Base-by-base conservation (phyloP, 1,140 invertebrate species). In the Ditylenchus dipsaci region DNA sequence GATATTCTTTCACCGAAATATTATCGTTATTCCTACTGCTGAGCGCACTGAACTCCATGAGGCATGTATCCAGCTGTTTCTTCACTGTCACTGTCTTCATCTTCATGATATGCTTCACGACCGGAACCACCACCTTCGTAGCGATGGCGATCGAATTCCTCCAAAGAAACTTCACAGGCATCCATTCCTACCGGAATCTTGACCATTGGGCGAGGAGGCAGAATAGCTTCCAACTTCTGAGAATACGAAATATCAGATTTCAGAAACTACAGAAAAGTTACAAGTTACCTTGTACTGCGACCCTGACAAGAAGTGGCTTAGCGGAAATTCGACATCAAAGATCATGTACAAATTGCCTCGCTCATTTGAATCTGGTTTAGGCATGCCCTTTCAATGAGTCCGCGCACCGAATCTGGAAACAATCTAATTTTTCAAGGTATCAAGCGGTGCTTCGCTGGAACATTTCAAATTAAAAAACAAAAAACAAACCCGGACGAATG, bases 301-400 rank as follows among this genome's bases (percentile, higher is more conserved):
- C 72, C 89, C 87, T 70, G 86, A 84, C 19, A 86, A 86, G 84
- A 93, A 94, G 79, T 92, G 87, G 75, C 88, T 89, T 67, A 88
- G 85, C 38, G 93, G 93, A 82, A 95, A 94, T 62, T 87, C 87
- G 15, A 95, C 88, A 78, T 88, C 87, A 85, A 95, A 94, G 76
- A 89, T 88, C 63, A 95, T 88, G 78, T 91, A 91, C n/a, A 95
- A 84, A 82, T 91, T 89, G 47, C 93, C 93, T 78, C 89, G 90
- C 71, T 91, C 89, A 80, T 90, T 89, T 42, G 90, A 89, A 84
- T 90, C 89, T 77, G 89, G 83, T 17, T 83, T 76, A 9, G 88
- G 86, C 87, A 88, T 87, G 38, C 87, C 87, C 76, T 88, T 87
- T 82, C 80, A 27, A 81, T 63, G 17, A 88, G 75, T 68, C 79